Evolutionary conservation across 1,140 invertebrate genomes (phyloP).

Genomic region (Agrilus planipennis): DNA sequence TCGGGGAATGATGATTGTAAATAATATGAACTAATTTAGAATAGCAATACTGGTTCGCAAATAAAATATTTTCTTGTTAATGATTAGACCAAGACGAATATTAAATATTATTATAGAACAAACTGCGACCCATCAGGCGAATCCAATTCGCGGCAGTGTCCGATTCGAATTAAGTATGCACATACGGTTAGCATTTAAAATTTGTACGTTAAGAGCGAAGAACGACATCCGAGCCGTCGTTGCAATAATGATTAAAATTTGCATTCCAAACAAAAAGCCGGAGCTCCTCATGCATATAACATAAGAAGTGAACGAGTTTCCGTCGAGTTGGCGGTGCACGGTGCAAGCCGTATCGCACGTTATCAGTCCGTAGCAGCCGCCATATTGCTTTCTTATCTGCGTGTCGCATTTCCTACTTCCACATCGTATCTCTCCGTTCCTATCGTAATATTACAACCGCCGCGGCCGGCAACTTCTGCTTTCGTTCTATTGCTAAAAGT

Average conservation of each 20-base stretch:
- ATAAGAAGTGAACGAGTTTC: slow-evolving; percentile 9
- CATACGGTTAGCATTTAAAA: too few species aligned
- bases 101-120: too few species aligned
- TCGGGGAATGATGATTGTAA: too few species aligned
- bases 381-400: slow-evolving; percentile 32
- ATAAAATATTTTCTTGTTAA: too few species aligned
- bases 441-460: too few species aligned
- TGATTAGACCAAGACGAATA: too few species aligned
- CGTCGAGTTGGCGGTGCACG: slow-evolving; percentile 4
- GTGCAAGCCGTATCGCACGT: slow-evolving; percentile 25
- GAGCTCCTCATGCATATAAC: slow-evolving; percentile 9
- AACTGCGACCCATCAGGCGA: too few species aligned
- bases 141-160: too few species aligned
- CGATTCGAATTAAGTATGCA: too few species aligned
- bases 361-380: slow-evolving; percentile 28
- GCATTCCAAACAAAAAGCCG: slow-evolving; percentile 6
- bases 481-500: slow-evolving; percentile 8
- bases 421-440: slow-evolving; percentile 26
- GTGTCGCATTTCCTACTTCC: slow-evolving; percentile 31
- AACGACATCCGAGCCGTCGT: background rate
- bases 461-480: slow-evolving; percentile 8
- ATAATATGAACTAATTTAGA: too few species aligned
- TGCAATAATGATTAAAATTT: background rate
- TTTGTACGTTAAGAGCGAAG: background rate
- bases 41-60: too few species aligned